Conservation (phyloP, 2,113 vertebrate genomes). For the Actenoides hombroni region DNA sequence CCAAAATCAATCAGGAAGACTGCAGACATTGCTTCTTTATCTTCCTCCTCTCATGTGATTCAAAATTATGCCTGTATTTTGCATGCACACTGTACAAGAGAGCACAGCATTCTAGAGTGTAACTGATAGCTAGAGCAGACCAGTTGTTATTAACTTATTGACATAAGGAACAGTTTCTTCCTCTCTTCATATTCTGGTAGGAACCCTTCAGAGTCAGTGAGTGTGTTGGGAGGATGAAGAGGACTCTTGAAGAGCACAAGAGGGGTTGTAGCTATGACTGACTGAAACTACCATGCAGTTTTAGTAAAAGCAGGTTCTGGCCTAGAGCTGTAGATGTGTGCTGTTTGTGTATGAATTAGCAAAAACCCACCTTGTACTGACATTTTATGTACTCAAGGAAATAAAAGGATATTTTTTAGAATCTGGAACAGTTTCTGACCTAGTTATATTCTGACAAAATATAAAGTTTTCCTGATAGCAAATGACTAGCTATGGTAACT, state of each 20-base stretch:
- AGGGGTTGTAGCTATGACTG: background rate
- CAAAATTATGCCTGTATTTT: background rate
- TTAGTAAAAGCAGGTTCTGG: background rate
- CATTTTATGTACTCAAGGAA: background rate
- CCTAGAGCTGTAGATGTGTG: background rate
- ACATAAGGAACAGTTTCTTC: background rate
- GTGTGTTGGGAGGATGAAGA: background rate
- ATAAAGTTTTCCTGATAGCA: background rate
- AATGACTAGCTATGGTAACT: background rate
- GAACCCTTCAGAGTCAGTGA: background rate
- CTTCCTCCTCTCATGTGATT: background rate
- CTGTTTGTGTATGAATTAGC: background rate
- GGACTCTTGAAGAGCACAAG: background rate
- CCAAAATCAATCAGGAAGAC: background rate
- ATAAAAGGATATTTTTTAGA: background rate
- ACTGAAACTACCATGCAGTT: background rate
- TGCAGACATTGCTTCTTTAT: background rate
- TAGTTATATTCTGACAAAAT: background rate
- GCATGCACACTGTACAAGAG: background rate
- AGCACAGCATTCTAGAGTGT: no score
- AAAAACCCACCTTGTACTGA: background rate
- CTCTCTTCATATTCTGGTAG: background rate
- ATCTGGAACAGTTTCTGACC: background rate
- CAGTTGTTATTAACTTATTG: background rate
- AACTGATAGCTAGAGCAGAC: background rate